Evolutionary conservation across 1,140 invertebrate species (phyloP), one percentile per base, ranked within the genome.

Genomic region (Antheraea mylitta): DNA sequence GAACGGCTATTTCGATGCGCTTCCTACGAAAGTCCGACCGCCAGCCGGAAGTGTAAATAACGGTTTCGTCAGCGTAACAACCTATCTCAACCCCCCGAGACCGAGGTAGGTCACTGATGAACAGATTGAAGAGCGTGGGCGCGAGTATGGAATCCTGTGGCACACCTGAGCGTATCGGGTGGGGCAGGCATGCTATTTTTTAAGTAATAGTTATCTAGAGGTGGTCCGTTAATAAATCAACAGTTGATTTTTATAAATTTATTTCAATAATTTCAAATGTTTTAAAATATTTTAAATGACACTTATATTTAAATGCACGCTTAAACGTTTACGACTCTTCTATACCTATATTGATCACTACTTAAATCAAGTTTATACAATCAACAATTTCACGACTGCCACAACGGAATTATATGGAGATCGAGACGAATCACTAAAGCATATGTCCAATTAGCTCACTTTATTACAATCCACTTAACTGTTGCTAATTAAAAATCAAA

Each of bases 331-430:
- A 71, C 58, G 53, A 71, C 45, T 48, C 3, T 16, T 53, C 11
- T 53, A 37, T 68, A 72, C 69, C 64, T 77, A 75, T 53, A 53
- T 53, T 53, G 45, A 53, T 53, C 67, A 79, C 71, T 70, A 74
- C 73, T 53, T 53, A 53, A 10, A 73, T 64, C 67, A 66, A 72
- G n/a, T 64, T 73, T 69, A 69, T 68, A 76, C 53, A 71, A 62
- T 68, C 66, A 71, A 65, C 58, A 64, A 68, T 53, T 53, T 53
- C 11, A 53, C 45, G 45, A 6, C 16, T 81, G 66, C 45, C 11
- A 53, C 45, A 53, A 53, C 45, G 45, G 45, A 53, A 53, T 53
- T 53, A 13, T 53, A 53, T n/a, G 45, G 45, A 53, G 45, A 53
- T 53, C 45, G 10, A 53, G 6, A 53, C 45, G 45, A 53, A n/a